Evolutionary conservation across 2,888 invertebrate genomes (phyloP), one percentile per base, ranked within the genome.

Genomic region (Andrena praecox): DNA sequence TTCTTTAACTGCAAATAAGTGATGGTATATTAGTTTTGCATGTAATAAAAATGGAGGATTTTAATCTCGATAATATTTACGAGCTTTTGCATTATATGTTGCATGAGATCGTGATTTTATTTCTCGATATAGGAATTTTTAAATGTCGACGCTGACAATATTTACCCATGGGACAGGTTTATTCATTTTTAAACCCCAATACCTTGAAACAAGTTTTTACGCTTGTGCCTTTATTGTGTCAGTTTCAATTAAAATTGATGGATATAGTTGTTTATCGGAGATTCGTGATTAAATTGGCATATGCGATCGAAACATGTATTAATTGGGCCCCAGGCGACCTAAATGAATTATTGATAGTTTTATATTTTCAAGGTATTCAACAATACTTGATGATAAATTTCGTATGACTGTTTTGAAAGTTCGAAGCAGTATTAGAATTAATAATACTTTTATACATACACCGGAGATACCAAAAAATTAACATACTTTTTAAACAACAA

Each of bases 121-220:
- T 56, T 56, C 3, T 20, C 6, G 42, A 42, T 64, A 12, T 24
- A 42, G 42, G 27, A 64, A 48, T 48, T 24, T 64, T 42, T 16
- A 35, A 64, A 42, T 42, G 24, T 64, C 24, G 20, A 27, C 16
- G 24, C 16, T 12, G 6, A 12, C 64, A 48, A 24, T 64, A 27
- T 64, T 42, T 64, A 64, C 42, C 5, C 42, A 42, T 1, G 42
- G 12, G 12, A 7, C 6, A 42, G 20, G 24, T 27, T 10, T 48
- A 64, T 48, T 64, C 6, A 64, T 48, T 64, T 27, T 64, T 64
- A 64, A 64, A 6, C 27, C 16, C 10, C 48, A 10, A 48, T 64
- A 64, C 27, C 7, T 48, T 42, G 27, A 64, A 64, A 64, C 64
- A 48, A 16, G 16, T 6, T 64, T 48, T 12, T 12, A 8, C 24